These are phyloP conservation scores for Zaprionus africanus DNA, from an alignment of 1,140 invertebrate genomes.

Conservation along the genomic window DNA sequence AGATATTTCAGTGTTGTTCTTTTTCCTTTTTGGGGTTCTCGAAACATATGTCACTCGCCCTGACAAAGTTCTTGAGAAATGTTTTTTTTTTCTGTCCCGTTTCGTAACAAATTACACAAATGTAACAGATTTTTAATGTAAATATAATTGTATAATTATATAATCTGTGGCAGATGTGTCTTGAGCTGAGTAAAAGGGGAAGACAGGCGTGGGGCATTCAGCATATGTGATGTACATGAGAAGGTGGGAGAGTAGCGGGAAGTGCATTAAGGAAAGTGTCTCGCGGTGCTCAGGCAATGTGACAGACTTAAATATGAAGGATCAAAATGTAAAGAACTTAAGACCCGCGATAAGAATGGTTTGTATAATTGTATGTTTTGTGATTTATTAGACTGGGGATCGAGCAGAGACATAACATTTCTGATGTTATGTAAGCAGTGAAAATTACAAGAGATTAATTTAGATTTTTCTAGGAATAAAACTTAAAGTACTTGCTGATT, in stretches of 20 bases:
- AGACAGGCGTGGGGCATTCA: constrained; percentile 20
- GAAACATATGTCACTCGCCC: constrained; percentile 62
- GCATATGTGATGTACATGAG: not conserved
- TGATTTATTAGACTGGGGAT: not conserved
- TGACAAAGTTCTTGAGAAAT: constrained; percentile 48
- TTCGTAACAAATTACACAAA: constrained; percentile 62
- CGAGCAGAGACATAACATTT: not conserved
- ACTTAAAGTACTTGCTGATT: too few species aligned
- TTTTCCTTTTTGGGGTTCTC: constrained; percentile 45
- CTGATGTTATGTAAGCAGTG: not conserved
- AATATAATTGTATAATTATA: constrained; percentile 82
- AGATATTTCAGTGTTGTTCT: not conserved
- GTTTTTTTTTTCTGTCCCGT: constrained; percentile 24
- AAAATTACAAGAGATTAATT: not conserved
- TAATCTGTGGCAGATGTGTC: constrained; percentile 69
- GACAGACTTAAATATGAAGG: constrained; percentile 32
- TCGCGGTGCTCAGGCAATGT: not conserved
- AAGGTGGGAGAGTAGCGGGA: constrained; percentile 22
- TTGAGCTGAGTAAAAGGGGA: not conserved
- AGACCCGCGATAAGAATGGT: constrained; percentile 9
- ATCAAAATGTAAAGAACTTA: constrained; percentile 28
- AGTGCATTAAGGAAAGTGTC: constrained; percentile 32
- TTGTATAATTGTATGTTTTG: constrained; percentile 13
- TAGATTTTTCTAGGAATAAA: too few species aligned
- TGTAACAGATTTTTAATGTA: constrained; percentile 80